These are phyloP conservation scores for Strix aluco DNA, from an alignment of 2,113 vertebrate species.

Conservation along the genomic window DNA sequence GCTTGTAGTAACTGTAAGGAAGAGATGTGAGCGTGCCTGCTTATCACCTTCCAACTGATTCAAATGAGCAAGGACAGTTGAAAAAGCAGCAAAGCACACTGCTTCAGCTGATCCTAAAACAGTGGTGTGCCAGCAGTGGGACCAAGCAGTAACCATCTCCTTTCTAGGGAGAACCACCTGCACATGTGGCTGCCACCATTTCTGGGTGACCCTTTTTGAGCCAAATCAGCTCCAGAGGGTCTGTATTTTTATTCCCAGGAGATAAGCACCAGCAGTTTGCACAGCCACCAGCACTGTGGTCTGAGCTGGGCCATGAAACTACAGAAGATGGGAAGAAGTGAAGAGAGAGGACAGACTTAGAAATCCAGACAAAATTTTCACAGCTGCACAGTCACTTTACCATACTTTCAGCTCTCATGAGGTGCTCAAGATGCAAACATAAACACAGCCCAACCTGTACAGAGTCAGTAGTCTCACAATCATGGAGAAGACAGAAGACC, in stretches of 20 bases:
- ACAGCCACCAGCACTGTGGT: fast-evolving
- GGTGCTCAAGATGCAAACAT: not conserved
- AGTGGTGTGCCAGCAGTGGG: not conserved
- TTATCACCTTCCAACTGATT: not conserved
- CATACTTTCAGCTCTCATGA: not conserved
- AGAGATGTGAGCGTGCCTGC: fast-evolving
- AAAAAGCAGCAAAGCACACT: not conserved
- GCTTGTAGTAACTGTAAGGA: not conserved
- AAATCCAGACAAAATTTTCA: not conserved
- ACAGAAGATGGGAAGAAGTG: not conserved
- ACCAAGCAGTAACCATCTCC: not conserved
- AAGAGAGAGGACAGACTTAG: not conserved
- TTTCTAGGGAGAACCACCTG: not conserved
- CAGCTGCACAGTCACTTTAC: not conserved
- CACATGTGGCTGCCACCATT: not conserved
- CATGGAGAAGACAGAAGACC: not conserved
- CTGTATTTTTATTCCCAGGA: not conserved
- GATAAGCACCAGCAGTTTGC: not conserved
- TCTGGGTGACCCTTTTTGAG: not conserved
- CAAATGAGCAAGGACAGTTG: not conserved
- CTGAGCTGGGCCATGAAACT: not conserved
- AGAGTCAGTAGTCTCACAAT: not conserved
- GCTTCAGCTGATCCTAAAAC: not conserved
- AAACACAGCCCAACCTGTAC: not conserved
- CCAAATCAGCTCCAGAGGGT: not conserved